Conservation (phyloP, 2,888 invertebrate genomes). For the Schrankia costaestrigalis region DNA sequence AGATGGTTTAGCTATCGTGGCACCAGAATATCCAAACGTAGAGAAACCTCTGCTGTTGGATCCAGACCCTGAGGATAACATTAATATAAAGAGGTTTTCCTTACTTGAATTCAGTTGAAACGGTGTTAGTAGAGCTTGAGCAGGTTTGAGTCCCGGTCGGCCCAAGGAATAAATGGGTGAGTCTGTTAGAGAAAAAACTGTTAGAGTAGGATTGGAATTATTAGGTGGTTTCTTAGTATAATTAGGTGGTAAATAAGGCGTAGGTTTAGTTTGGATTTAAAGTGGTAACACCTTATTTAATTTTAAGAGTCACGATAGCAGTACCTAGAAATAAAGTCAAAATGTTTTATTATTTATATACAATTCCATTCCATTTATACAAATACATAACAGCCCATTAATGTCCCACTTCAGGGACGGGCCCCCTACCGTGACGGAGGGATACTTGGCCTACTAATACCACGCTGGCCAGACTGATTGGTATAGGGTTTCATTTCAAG, state of each 20-base stretch:
- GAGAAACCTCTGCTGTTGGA: conserved; percentile 70
- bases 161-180: conserved; percentile 9
- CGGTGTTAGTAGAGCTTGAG: conserved; percentile 7
- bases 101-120: conserved; percentile 12
- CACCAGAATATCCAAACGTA: conserved; percentile 73
- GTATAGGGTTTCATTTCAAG: no score
- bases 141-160: conserved; percentile 6
- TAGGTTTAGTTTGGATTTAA: not conserved
- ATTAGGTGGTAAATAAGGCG: not conserved
- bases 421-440: no score
- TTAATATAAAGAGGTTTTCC: conserved; percentile 3
- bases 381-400: no score
- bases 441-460: no score
- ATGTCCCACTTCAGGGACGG: no score
- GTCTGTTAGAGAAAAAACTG: conserved; percentile 17
- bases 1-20: conserved; percentile 64
- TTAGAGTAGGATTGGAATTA: conserved; percentile 11
- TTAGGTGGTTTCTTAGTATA: not conserved
- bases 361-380: no score
- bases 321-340: no score
- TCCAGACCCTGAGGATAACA: conserved; percentile 43
- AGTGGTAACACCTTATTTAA: no score
- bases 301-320: no score
- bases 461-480: no score
- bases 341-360: no score